Conservation (phyloP, 2,113 vertebrate genomes). For the Triplophysa rosa region DNA sequence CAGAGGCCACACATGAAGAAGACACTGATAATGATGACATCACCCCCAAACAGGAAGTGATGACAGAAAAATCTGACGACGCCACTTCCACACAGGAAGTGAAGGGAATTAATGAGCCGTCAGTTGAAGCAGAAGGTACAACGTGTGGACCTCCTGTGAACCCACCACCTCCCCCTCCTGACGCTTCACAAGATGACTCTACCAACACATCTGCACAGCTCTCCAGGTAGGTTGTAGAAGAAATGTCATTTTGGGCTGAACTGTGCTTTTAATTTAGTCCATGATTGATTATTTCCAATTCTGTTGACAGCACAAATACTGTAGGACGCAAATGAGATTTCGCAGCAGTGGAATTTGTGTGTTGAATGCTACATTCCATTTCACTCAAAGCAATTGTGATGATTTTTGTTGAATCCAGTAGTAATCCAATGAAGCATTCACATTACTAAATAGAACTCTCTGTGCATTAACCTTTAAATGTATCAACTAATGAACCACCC, state of each 20-base stretch:
- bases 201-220: not conserved
- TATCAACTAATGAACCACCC: not conserved
- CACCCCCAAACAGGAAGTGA: slow-evolving; percentile 19
- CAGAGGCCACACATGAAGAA: not conserved
- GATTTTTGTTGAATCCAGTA: not conserved
- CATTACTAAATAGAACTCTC: not conserved
- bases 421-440: not conserved
- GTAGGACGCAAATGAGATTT: not conserved
- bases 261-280: too few species aligned
- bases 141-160: slow-evolving; percentile 65
- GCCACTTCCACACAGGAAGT: slow-evolving; percentile 4
- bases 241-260: not conserved
- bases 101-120: not conserved
- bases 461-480: not conserved
- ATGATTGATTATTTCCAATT: not conserved
- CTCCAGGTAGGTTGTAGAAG: slow-evolving; percentile 31
- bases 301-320: not conserved
- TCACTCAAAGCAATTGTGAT: not conserved
- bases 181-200: slow-evolving; percentile 34
- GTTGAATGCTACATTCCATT: not conserved
- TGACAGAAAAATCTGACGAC: not conserved
- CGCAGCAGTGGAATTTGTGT: not conserved
- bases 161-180: slow-evolving; percentile 68
- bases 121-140: slow-evolving; percentile 13
- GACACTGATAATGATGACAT: not conserved